Base-by-base conservation (phyloP, 2,113 vertebrate genomes). In the Scortum barcoo region DNA sequence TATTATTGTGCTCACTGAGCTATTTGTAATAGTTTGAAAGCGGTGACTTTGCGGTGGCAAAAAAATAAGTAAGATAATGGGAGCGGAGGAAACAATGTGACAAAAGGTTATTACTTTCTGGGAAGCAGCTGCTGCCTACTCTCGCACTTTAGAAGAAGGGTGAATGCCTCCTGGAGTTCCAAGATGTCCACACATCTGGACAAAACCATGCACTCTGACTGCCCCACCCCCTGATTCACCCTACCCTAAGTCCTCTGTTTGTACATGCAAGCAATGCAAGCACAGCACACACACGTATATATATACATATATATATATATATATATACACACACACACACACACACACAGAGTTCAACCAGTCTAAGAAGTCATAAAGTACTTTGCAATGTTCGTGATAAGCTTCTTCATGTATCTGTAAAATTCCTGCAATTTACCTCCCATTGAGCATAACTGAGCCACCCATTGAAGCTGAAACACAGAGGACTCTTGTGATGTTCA, bases 161-260 rank as follows among this genome's bases (percentile, higher is more conserved):
- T 80, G 73, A 89, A 61, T 24, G 48, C 91, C 89, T 92, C 92
- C 92, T 81, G 87, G 70, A 86, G 91, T 72, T 79, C 50, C 92
- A 95, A 89, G 93, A 93, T 94, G 94, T 30, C 86, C 33, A 36
- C 91, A 93, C 93, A 95, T 94, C 94, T 95, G 94, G 91, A 72
- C 72, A 65, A 69, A 53, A 83, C 28, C 50, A 24, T 62, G 53
- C 73, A 75, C 61, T 51, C 68, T 60, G 56, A 79, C 69, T 77
- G 63, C 54, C n/a, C 69, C 65, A 16, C 38, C 36, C 3, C 36
- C 3, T n/a, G n/a, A n/a, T n/a, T n/a, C n/a, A n/a, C 33, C 58
- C 65, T 28, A 30, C 48, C 70, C 50, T 9, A 30, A 40, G 24
- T 24, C 33, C 38, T 22, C 17, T 44, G 3, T n/a, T n/a, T n/a